phyloP scores from a whole-genome alignment of 2,888 invertebrate genomes.

The Torymus auratus region DNA sequence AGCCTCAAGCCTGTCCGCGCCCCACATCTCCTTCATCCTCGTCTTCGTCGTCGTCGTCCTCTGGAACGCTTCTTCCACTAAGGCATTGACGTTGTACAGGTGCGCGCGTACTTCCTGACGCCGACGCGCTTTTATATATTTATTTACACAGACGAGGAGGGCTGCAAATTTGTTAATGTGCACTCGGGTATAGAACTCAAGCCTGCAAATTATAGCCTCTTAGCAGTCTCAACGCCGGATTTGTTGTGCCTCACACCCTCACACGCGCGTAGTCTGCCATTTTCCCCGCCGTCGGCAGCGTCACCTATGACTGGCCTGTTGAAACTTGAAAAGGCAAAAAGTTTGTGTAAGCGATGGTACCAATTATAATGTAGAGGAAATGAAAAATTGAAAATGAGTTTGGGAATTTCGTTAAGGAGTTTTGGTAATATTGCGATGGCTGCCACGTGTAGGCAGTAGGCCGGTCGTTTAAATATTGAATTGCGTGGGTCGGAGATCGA shows the following conservation, averaged over 20 bases:
- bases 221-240: slow-evolving; percentile 39
- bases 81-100: neutral
- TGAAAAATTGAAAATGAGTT: no score
- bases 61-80: no score
- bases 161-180: neutral
- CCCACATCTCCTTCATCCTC: slow-evolving; percentile 69
- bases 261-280: slow-evolving; percentile 50
- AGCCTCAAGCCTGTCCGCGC: slow-evolving; percentile 72
- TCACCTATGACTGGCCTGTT: neutral
- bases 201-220: neutral
- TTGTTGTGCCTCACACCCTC: slow-evolving; percentile 42
- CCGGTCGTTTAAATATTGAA: no score
- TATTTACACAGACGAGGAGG: neutral
- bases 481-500: no score
- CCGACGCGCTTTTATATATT: neutral
- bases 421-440: no score
- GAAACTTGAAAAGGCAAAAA: no score
- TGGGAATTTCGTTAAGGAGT: no score
- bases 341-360: no score
- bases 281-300: slow-evolving; percentile 15
- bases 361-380: no score
- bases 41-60: no score
- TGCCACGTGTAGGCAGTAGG: no score
- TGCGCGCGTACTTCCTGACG: neutral
- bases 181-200: neutral